phyloP scores from a whole-genome alignment of 2,888 invertebrate genomes.

The Seira musarum region DNA sequence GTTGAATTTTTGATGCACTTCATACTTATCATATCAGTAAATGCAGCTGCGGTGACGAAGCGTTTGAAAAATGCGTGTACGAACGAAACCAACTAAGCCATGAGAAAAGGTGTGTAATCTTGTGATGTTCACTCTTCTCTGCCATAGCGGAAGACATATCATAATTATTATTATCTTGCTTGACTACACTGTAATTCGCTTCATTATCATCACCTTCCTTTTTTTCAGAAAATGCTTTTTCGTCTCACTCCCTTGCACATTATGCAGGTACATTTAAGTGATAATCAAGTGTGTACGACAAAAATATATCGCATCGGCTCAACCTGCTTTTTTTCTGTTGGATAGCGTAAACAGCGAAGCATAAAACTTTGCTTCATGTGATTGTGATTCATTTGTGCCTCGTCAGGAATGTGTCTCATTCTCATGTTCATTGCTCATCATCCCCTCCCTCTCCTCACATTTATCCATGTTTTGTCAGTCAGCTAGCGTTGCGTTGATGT shows the following conservation, averaged over 20 bases:
- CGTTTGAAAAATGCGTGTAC: constrained; percentile 43
- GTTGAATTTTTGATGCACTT: too few species aligned
- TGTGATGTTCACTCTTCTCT: constrained; percentile 9
- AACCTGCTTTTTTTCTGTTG: too few species aligned
- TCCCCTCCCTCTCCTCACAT: background rate
- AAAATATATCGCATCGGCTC: background rate
- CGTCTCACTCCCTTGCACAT: constrained; percentile 22
- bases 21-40: too few species aligned
- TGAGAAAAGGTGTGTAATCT: background rate
- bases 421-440: background rate
- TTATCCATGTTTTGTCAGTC: background rate
- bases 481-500: background rate
- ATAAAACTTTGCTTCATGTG: background rate
- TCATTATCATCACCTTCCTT: constrained; percentile 56
- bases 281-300: constrained; percentile 29
- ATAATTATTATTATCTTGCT: constrained; percentile 56
- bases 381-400: background rate
- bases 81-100: background rate
- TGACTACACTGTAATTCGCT: constrained; percentile 47
- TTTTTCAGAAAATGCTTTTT: constrained; percentile 13
- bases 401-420: background rate
- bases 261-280: constrained; percentile 24
- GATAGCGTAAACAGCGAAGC: too few species aligned
- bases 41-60: too few species aligned
- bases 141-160: constrained; percentile 46